A percentile compares a stretch with the other conserved stretches of the same genome.
These are phyloP conservation scores for Epinephelus moara DNA, from an alignment of 2,113 vertebrate genomes.

Conservation along the genomic window DNA sequence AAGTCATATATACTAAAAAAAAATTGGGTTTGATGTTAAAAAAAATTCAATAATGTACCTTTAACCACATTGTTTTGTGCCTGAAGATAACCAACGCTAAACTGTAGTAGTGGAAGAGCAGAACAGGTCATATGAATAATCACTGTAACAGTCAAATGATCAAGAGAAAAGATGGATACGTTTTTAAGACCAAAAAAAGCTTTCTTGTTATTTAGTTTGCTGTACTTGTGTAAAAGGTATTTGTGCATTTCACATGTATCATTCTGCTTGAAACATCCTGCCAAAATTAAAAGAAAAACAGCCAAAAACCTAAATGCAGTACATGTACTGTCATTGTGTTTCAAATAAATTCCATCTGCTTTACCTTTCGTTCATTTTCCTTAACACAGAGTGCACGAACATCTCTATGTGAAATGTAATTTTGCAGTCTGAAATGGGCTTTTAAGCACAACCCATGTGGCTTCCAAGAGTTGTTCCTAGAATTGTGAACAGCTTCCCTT, in stretches of 20 bases:
- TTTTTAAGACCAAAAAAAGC: background rate
- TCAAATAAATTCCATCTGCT: background rate
- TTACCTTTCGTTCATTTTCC: background rate
- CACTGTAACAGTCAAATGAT: too few species aligned
- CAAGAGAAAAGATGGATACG: too few species aligned
- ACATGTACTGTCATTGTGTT: background rate
- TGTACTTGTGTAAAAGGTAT: background rate
- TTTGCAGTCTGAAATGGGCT: background rate
- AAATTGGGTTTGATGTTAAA: background rate
- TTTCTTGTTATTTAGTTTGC: background rate
- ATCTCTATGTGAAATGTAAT: background rate
- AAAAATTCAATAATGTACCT: too few species aligned
- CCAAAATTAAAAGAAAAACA: background rate
- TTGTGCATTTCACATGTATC: background rate
- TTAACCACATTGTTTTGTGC: background rate
- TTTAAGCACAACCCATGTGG: background rate
- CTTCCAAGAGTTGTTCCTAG: background rate
- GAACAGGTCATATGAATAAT: too few species aligned
- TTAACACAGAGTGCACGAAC: background rate
- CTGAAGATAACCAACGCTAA: background rate
- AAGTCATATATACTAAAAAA: background rate
- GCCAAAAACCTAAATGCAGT: background rate
- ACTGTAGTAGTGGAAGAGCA: too few species aligned
- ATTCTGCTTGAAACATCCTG: background rate
- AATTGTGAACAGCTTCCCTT: conserved; percentile 1